phyloP scores from a whole-genome alignment of 2,888 invertebrate genomes.

The Unio delphinus region DNA sequence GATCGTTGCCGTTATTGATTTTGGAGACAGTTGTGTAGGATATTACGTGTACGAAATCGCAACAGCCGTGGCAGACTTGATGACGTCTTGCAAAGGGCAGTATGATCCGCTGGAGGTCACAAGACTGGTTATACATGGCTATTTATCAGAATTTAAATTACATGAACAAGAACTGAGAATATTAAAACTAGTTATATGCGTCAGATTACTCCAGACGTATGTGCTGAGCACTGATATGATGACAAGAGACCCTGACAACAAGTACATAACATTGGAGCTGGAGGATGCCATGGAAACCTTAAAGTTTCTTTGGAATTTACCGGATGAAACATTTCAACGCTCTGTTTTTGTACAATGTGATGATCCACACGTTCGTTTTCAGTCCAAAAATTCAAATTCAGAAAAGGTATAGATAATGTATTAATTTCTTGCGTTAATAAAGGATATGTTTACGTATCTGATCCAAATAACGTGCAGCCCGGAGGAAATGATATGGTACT shows the following conservation, averaged over 20 bases:
- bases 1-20: slow-evolving; percentile 14
- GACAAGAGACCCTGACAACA: slow-evolving; percentile 15
- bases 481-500: too few relatives aligned
- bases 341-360: too few relatives aligned
- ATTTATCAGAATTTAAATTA: slow-evolving; percentile 11
- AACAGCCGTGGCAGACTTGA: slow-evolving; percentile 23
- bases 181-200: slow-evolving; percentile 16
- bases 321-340: slow-evolving; percentile 8
- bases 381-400: too few relatives aligned
- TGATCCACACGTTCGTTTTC: too few relatives aligned
- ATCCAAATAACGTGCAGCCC: too few relatives aligned
- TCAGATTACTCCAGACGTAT: slow-evolving; percentile 15
- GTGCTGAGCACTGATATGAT: slow-evolving; percentile 12
- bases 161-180: slow-evolving; percentile 8
- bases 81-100: slow-evolving; percentile 9
- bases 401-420: too few relatives aligned
- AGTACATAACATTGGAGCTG: slow-evolving; percentile 8
- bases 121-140: slow-evolving; percentile 3
- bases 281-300: slow-evolving; percentile 8
- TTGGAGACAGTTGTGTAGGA: slow-evolving; percentile 21
- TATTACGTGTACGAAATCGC: slow-evolving; percentile 24
- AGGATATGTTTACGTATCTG: too few relatives aligned
- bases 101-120: too few relatives aligned
- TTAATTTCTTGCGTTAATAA: too few relatives aligned
- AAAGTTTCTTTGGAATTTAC: slow-evolving; percentile 15